Conservation (phyloP, 2,888 invertebrate genomes). For the Isoperla grammatica region DNA sequence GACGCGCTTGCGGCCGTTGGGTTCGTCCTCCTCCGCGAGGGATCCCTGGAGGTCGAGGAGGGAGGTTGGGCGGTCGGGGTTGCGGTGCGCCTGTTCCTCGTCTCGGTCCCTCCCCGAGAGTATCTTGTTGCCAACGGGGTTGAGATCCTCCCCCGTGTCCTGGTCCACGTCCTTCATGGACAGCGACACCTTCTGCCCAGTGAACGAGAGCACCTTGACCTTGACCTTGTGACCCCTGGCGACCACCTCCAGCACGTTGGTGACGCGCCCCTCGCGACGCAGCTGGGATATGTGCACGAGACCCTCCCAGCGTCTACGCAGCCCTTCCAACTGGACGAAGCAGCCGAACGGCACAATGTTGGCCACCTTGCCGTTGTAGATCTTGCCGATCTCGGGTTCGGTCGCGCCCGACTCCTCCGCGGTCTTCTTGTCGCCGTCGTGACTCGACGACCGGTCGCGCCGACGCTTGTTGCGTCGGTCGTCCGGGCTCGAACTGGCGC, state of each 20-base stretch:
- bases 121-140: slow-evolving; percentile 66
- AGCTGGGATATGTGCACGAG: slow-evolving; percentile 95
- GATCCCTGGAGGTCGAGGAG: slow-evolving; percentile 49
- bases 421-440: slow-evolving; percentile 29
- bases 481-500: slow-evolving; percentile 37
- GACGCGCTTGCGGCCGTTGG: slow-evolving; percentile 69
- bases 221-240: slow-evolving; percentile 82
- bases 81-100: slow-evolving; percentile 68
- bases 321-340: slow-evolving; percentile 91
- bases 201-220: slow-evolving; percentile 85
- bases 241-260: slow-evolving; percentile 91
- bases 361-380: slow-evolving; percentile 51
- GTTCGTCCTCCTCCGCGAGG: slow-evolving; percentile 67
- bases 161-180: slow-evolving; percentile 99
- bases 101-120: slow-evolving; percentile 51
- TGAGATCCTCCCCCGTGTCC: slow-evolving; percentile 87
- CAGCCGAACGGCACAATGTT: slow-evolving; percentile 98
- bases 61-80: slow-evolving; percentile 83
- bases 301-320: slow-evolving; percentile 88
- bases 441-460: slow-evolving; percentile 36
- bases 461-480: slow-evolving; percentile 37
- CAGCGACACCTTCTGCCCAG: slow-evolving; percentile 92
- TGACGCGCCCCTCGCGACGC: slow-evolving; percentile 87
- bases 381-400: slow-evolving; percentile 48
- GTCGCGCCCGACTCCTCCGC: slow-evolving; percentile 39